These are phyloP conservation scores for Romanogobio albipinnatus DNA, from an alignment of 2,113 vertebrate genomes.

Conservation along the genomic window DNA sequence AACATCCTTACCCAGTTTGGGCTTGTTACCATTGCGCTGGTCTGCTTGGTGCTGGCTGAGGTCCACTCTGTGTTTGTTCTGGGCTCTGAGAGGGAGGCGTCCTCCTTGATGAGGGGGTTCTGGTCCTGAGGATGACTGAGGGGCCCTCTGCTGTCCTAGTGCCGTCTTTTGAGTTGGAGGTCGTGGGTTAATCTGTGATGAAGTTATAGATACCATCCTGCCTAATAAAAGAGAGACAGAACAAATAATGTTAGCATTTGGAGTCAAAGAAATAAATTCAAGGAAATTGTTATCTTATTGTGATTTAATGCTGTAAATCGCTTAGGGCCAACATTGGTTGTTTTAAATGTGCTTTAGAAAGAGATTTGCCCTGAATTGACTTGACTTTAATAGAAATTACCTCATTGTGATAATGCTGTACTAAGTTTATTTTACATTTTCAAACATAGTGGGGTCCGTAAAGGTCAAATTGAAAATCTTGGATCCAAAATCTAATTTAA, in stretches of 20 bases:
- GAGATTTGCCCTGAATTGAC: neutral
- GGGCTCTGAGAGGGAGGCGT: conserved; percentile 71
- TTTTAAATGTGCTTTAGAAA: conserved; percentile 3
- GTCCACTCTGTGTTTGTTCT: conserved; percentile 76
- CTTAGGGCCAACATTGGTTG: neutral
- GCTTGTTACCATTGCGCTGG: conserved; percentile 79
- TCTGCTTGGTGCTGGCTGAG: conserved; percentile 81
- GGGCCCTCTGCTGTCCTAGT: conserved; percentile 77
- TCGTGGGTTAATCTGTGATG: conserved; percentile 70
- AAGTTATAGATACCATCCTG: conserved; percentile 77
- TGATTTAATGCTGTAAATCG: neutral
- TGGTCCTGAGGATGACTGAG: conserved; percentile 82
- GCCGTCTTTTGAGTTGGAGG: conserved; percentile 67
- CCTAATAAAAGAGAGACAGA: conserved; percentile 68
- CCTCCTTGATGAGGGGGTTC: conserved; percentile 77
- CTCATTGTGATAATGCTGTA: neutral
- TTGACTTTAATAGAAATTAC: neutral
- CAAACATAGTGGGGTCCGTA: neutral
- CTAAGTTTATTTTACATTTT: neutral
- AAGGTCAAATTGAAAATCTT: neutral
- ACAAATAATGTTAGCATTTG: neutral
- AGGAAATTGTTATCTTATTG: neutral
- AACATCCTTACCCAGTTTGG: conserved; percentile 81
- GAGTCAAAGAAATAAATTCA: neutral
- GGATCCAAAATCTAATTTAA: neutral